Percentiles rank a stretch among this genome's conserved stretches.
phyloP scores from a whole-genome alignment of 2,888 invertebrate species.

The Myopa tessellatipennis region DNA sequence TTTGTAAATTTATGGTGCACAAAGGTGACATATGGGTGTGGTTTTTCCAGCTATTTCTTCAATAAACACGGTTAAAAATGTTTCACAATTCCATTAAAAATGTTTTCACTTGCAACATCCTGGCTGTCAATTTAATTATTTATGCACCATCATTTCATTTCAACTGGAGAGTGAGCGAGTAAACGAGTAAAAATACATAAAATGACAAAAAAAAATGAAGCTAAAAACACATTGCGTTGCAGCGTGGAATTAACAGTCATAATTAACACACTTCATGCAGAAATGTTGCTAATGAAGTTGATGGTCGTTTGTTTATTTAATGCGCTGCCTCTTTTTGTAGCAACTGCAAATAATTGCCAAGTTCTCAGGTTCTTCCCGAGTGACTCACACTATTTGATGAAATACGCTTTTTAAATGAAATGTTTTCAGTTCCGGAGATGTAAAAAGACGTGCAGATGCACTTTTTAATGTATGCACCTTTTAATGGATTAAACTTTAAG shows the following conservation, averaged over 20 bases:
- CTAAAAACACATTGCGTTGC: background rate
- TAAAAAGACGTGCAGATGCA: too few relatives aligned
- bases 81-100: background rate
- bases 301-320: conserved; percentile 8
- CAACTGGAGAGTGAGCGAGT: background rate
- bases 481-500: too few relatives aligned
- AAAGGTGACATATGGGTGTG: too few relatives aligned
- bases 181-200: background rate
- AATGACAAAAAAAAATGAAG: background rate
- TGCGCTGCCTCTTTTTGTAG: conserved; percentile 16
- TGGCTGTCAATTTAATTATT: conserved; percentile 21
- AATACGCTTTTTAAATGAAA: too few relatives aligned
- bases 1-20: too few relatives aligned
- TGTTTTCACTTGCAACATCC: background rate
- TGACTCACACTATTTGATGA: too few relatives aligned
- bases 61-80: too few relatives aligned
- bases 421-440: too few relatives aligned
- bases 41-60: too few relatives aligned
- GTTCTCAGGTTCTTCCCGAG: too few relatives aligned
- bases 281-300: conserved; percentile 16
- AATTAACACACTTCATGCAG: conserved; percentile 19
- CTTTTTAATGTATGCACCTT: too few relatives aligned
- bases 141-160: conserved; percentile 18
- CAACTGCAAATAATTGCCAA: conserved; percentile 27
- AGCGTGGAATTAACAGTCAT: conserved; percentile 19